Evolutionary conservation across 1,140 invertebrate genomes (phyloP), one percentile per base, ranked within the genome.

Genomic region (Paralvinella palmiformis): DNA sequence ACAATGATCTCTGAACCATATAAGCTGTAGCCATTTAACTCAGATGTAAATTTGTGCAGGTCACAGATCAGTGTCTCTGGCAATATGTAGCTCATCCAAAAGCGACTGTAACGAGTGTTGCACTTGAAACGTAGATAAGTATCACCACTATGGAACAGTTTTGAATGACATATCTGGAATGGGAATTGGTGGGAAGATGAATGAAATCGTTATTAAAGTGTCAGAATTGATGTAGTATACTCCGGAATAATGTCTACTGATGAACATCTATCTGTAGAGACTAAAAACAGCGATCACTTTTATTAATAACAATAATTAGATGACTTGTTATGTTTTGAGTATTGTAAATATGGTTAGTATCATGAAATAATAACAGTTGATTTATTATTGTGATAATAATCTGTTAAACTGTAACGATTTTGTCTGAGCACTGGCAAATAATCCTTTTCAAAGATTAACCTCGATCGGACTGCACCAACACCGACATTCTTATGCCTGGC

Each of bases 71-170:
- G 58, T 1, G 15, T 22, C 41, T 61, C 44, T 1, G 66, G 58
- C 32, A 68, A 35, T 45, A 68, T 68, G 22, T 68, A 31, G 33
- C 45, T 22, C 66, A 68, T 68, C 66, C 66, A 68, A 31, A 27
- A 67, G 31, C 66, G 65, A 13, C 36, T 50, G 58, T 68, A 68
- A 13, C 41, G 35, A 22, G 60, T 44, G 22, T 65, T 32, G 29
- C 59, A 62, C 20, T 35, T 32, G n/a, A 68, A 48, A 3, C 50
- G 52, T 32, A 68, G 24, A 37, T 68, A 67, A n/a, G 33, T 37
- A 7, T 68, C 66, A 7, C 62, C 62, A 20, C 35, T 32, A 13
- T 32, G 55, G 24, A 57, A 33, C 55, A 57, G 55, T 2, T 32
- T 36, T 20, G 55, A 31, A 32, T 57, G 29, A 20, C 20, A 20